phyloP scores from a whole-genome alignment of 2,797 vertebrate genomes.

The Hapalemur alaotrensis region DNA sequence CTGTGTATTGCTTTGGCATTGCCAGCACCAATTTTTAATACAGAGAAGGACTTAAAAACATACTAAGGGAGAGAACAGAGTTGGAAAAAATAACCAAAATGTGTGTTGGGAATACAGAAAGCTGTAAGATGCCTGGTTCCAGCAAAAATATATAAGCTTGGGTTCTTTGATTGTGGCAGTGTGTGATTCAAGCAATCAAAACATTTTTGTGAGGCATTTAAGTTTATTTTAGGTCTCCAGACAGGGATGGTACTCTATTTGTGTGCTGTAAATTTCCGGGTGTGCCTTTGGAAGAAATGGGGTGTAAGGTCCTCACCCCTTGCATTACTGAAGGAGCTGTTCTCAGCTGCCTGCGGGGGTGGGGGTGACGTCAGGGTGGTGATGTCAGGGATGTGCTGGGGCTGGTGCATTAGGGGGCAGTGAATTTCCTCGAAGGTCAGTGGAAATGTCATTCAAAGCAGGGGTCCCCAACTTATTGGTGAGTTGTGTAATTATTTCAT shows the following conservation, averaged over 20 bases:
- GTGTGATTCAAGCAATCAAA: slow-evolving; percentile 13
- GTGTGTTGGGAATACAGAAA: neutral
- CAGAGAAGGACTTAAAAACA: slow-evolving; percentile 25
- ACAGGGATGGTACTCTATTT: neutral
- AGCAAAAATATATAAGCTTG: neutral
- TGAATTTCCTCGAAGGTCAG: neutral
- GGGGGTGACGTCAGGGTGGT: accelerated
- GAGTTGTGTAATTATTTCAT: too few species aligned
- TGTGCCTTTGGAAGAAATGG: neutral
- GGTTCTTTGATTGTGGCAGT: neutral
- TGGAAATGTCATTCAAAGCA: too few species aligned
- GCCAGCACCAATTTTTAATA: slow-evolving; percentile 1
- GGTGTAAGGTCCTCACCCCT: neutral
- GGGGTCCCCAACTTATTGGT: too few species aligned
- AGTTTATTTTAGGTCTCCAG: neutral
- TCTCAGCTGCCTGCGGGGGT: accelerated
- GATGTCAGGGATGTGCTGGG: accelerated
- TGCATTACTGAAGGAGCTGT: neutral
- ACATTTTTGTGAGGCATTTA: neutral
- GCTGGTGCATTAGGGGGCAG: neutral
- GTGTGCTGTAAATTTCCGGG: neutral
- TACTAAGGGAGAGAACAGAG: neutral
- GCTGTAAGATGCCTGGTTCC: neutral
- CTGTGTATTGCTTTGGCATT: neutral
- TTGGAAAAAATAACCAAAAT: neutral